phyloP scores from a whole-genome alignment of 2,113 vertebrate species.

The Ellobius talpinus region DNA sequence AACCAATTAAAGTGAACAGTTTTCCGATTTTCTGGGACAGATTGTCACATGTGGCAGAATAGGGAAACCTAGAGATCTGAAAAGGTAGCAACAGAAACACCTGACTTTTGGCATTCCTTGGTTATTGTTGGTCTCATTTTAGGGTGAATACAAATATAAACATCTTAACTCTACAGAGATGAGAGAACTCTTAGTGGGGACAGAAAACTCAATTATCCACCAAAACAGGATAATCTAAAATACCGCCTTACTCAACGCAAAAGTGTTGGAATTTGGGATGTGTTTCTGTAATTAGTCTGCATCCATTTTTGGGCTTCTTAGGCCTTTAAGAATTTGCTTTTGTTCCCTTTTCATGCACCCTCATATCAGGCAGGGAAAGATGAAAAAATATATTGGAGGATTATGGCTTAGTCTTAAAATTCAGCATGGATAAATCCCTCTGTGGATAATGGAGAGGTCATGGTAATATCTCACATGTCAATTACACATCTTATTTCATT shows the following conservation, averaged over 20 bases:
- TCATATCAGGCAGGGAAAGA: slow-evolving; percentile 2
- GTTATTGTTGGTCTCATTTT: slow-evolving; percentile 37
- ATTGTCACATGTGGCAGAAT: slow-evolving; percentile 60
- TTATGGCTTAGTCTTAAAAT: slow-evolving; percentile 36
- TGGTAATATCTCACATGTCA: not conserved
- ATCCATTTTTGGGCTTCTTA: slow-evolving; percentile 10
- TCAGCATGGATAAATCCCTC: not conserved
- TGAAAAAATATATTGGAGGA: not conserved
- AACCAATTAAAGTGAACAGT: slow-evolving; percentile 68
- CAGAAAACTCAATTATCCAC: slow-evolving; percentile 30
- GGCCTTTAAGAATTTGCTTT: slow-evolving; percentile 7
- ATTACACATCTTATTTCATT: slow-evolving; percentile 23
- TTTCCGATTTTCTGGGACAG: slow-evolving; percentile 74
- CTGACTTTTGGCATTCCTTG: slow-evolving; percentile 31
- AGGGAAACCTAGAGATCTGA: slow-evolving; percentile 58
- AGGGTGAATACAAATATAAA: slow-evolving; percentile 46
- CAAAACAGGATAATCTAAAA: slow-evolving; percentile 51
- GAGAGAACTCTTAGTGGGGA: not conserved
- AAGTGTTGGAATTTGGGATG: not conserved
- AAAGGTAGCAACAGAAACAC: slow-evolving; percentile 23
- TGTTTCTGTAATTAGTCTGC: not conserved
- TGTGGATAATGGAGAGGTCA: slow-evolving; percentile 9
- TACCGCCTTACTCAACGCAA: not conserved
- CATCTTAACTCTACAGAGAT: not conserved
- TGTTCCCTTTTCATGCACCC: not conserved